phyloP scores from a whole-genome alignment of 1,140 invertebrate genomes.

The Drosophila sucinea region DNA sequence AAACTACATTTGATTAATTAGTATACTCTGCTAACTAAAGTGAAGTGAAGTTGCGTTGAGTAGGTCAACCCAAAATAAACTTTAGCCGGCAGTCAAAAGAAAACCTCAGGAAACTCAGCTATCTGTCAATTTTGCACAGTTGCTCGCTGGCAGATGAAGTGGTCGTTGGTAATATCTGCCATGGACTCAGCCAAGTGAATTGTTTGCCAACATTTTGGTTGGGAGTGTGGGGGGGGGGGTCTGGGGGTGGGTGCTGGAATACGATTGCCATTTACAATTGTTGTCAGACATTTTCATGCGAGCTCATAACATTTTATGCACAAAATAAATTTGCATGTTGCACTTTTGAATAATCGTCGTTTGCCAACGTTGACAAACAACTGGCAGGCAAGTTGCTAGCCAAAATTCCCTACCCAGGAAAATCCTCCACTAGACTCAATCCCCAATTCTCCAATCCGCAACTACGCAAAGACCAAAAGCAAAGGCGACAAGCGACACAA shows the following conservation, averaged over 20 bases:
- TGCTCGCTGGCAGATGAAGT: not conserved
- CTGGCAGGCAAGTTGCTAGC: conserved; percentile 70
- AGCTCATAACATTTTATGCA: conserved; percentile 79
- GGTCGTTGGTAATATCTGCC: conserved; percentile 10
- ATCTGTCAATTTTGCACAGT: conserved; percentile 12
- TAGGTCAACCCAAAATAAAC: conserved; percentile 3
- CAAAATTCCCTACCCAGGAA: too few species aligned
- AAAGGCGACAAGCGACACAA: conserved; percentile 43
- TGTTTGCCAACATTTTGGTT: conserved; percentile 50
- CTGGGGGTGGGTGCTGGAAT: not conserved
- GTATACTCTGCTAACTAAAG: not conserved
- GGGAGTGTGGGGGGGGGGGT: not conserved
- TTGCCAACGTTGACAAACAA: conserved; percentile 67
- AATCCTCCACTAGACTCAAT: conserved; percentile 42
- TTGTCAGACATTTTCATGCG: conserved; percentile 80
- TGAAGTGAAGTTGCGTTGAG: not conserved
- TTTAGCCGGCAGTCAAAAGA: not conserved
- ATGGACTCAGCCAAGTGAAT: not conserved
- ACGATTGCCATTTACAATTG: conserved; percentile 58
- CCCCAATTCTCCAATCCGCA: conserved; percentile 23
- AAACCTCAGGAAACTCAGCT: conserved; percentile 1
- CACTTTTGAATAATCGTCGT: conserved; percentile 79
- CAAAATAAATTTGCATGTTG: conserved; percentile 81
- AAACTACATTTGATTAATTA: not conserved
- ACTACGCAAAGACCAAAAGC: conserved; percentile 22